Base-by-base conservation (phyloP, 2,797 vertebrate species). In the Phataginus tricuspis region DNA sequence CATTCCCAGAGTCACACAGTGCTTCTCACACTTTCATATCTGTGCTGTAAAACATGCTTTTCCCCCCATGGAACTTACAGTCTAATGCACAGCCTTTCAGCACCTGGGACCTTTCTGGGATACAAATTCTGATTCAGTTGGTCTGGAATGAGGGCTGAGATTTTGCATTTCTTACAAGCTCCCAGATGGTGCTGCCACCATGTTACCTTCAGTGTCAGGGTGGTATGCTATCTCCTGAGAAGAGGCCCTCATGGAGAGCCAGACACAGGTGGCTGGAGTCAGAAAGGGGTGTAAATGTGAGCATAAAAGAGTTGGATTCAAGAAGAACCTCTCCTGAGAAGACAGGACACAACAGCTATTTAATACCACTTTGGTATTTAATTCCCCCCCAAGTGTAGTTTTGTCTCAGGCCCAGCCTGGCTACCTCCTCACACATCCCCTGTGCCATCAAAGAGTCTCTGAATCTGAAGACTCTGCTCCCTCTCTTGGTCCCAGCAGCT, bases 61-160 rank as follows among this genome's bases (percentile, higher is more conserved):
- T 29, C 0, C 4, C 16, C 39, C 10, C 18, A 0, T 0, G 0
- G 78, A 53, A 57, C 31, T 49, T 3, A 23, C 1, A 9, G 0
- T 4, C 37, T 0, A 3, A 29, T 0, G 11, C 23, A 13, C 37
- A 31, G 55, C n/a, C 31, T 66, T 68, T 9, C 29, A 31, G 53
- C 12, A 51, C 39, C 18, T 10, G 23, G 69, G 68, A 45, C 23
- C 66, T 91, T 4, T 27, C 49, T 57, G 59, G 59, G 37, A 59
- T 27, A 31, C 8, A 14, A 4, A 9, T 75, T 69, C n/a, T n/a
- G 34, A 39, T 12, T 51, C 27, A 2, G 49, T 11, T 37, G 10
- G n/a, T 23, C 14, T 4, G 12, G 25, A 9, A 42, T 2, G 18
- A 57, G 34, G 29, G 29, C 78, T 37, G 61, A 42, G 45, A 21